A percentile compares a stretch with the other conserved stretches of the same genome.
Conservation (phyloP, 1,140 invertebrate species). For the Venturia canescens region DNA sequence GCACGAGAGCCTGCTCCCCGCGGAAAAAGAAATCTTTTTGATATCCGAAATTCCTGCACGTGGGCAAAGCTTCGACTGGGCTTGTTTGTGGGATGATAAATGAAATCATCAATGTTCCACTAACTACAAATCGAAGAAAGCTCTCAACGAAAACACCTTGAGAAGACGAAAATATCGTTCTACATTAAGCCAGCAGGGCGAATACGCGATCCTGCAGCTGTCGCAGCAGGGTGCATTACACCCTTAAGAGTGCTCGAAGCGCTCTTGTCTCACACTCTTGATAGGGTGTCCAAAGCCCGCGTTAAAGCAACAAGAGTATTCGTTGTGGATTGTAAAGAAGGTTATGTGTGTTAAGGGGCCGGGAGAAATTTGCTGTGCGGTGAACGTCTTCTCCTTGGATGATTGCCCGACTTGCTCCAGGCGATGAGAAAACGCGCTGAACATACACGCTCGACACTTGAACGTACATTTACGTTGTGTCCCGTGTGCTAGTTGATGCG, state of each 20-base stretch:
- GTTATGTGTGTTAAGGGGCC: neutral
- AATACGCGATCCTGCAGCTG: neutral
- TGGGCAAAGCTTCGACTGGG: too few relatives aligned
- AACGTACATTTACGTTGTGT: neutral
- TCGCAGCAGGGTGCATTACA: conserved; percentile 29
- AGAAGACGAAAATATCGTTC: neutral
- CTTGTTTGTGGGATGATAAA: too few relatives aligned
- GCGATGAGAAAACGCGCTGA: conserved; percentile 37
- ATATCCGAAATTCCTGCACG: too few relatives aligned
- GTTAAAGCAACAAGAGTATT: conserved; percentile 23
- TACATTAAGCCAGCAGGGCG: neutral
- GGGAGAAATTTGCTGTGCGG: conserved; percentile 9
- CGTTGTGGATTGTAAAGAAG: conserved; percentile 9
- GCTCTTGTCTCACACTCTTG: neutral
- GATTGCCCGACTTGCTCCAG: conserved; percentile 45
- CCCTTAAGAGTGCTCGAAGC: conserved; percentile 29
- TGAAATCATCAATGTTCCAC: too few relatives aligned
- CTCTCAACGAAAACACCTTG: too few relatives aligned
- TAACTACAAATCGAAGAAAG: too few relatives aligned
- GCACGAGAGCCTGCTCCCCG: neutral
- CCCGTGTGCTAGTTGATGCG: conserved; percentile 23
- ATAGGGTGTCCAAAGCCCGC: conserved; percentile 13
- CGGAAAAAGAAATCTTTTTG: too few relatives aligned
- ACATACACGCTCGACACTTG: conserved; percentile 7
- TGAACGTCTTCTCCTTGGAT: conserved; percentile 40